Conservation (phyloP, 2,888 invertebrate species). For the Bruchidius siliquastri region DNA sequence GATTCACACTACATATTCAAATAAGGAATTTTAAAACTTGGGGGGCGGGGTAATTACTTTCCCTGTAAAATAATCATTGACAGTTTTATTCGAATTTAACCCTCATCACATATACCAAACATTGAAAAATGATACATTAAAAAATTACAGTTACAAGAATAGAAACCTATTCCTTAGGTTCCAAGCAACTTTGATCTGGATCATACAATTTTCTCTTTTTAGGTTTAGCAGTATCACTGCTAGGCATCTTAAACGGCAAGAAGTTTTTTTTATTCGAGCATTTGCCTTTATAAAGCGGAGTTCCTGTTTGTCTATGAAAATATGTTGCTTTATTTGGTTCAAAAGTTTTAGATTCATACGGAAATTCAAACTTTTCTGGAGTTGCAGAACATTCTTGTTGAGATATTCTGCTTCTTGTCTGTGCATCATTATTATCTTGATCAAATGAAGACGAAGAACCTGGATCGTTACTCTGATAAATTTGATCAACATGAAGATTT, state of each 20-base stretch:
- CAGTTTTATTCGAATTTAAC: no score
- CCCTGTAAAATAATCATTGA: no score
- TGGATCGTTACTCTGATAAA: background rate
- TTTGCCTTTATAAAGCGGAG: background rate
- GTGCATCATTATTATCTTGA: background rate
- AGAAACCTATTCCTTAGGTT: background rate
- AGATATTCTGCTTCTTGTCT: background rate
- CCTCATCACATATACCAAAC: no score
- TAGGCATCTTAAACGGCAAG: background rate
- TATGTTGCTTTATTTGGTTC: background rate
- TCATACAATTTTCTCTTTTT: slow-evolving; percentile 3
- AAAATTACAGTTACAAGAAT: no score
- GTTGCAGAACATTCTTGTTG: background rate
- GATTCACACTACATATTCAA: no score
- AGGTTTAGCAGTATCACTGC: background rate
- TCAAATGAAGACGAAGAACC: background rate
- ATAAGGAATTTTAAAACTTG: no score
- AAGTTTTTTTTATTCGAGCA: background rate
- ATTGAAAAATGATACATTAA: no score
- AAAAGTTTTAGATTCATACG: background rate
- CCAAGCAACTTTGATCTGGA: slow-evolving; percentile 2
- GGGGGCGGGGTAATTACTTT: no score
- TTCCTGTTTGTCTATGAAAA: background rate
- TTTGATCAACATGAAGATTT: background rate
- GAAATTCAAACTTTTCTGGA: background rate